Base-by-base conservation (phyloP, 1,140 invertebrate species). In the Ips typographus region DNA sequence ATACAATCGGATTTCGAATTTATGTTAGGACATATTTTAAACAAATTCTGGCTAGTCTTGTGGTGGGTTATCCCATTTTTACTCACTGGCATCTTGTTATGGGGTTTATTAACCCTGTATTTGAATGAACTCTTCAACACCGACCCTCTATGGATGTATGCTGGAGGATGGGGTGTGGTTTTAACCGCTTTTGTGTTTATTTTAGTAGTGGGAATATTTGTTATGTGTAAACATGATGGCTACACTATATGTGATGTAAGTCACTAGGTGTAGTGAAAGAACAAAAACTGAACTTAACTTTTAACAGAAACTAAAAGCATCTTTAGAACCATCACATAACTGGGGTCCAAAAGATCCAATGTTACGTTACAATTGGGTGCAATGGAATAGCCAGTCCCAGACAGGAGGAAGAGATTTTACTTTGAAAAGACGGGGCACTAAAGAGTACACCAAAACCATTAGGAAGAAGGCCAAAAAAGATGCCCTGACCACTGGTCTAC, bases 281-380 rank as follows among this genome's bases (percentile, higher is more conserved):
- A 22, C 22, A 22, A 22, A 22, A 22, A 22, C 22, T 22, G 22
- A 22, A 22, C 22, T 49, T 49, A 2, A 49, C 44, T 49, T 49
- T 49, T 49, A 6, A 49, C 78, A 88, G 86, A 87, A 86, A 81
- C 76, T 87, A 51, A 80, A 81, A 75, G 83, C 83, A 53, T 83
- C 85, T 22, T 80, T 86, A 55, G 83, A 82, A 74, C 85, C 85
- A 22, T 84, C 85, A 0, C 78, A 85, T 3, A 85, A 87, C 64
- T 88, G 86, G 86, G 86, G 86, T 6, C 86, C 86, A 7, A 81
- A 83, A 6, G 86, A 88, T 70, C 85, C 86, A 6, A 86, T 87
- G 65, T 81, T 83, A 39, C 79, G 85, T n/a, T 84, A 87, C 75
- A 85, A 83, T 61, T 87, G 85, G 85, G 77, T 86, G 43, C 81